Evolutionary conservation across 2,888 invertebrate genomes (phyloP).

Genomic region (Blastobasis adustella): DNA sequence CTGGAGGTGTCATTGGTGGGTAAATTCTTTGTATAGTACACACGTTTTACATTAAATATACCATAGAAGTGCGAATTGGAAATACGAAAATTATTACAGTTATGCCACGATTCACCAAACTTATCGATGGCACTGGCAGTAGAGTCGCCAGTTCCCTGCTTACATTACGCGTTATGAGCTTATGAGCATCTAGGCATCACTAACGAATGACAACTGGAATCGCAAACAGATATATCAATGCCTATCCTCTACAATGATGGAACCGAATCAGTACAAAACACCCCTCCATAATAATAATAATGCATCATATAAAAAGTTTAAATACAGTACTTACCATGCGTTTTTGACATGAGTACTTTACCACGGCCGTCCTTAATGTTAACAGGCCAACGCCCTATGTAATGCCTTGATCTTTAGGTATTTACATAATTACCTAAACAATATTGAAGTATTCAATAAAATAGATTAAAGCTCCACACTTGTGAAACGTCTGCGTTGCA

Average conservation of each 20-base stretch:
- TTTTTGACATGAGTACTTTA: conserved; percentile 31
- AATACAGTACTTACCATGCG: conserved; percentile 10
- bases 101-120: conserved; percentile 25
- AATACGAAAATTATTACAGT: conserved; percentile 25
- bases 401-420: conserved; percentile 54
- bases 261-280: conserved; percentile 19
- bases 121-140: conserved; percentile 45
- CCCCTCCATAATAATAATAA: conserved; percentile 17
- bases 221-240: conserved; percentile 19
- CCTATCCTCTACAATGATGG: conserved; percentile 6
- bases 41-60: conserved; percentile 28
- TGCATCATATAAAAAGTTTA: conserved; percentile 34
- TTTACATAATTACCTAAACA: conserved; percentile 53
- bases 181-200: conserved; percentile 14
- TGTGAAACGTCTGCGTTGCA: conserved; percentile 44
- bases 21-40: conserved; percentile 62
- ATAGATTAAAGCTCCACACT: conserved; percentile 48
- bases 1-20: conserved; percentile 70
- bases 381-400: conserved; percentile 28
- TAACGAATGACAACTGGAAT: conserved; percentile 13
- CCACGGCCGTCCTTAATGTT: conserved; percentile 37
- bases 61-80: conserved; percentile 28
- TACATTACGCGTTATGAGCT: background rate
- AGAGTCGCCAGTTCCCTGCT: conserved; percentile 8
- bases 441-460: conserved; percentile 27